phyloP scores from a whole-genome alignment of 2,888 invertebrate species.

The Osedax fenrisi region DNA sequence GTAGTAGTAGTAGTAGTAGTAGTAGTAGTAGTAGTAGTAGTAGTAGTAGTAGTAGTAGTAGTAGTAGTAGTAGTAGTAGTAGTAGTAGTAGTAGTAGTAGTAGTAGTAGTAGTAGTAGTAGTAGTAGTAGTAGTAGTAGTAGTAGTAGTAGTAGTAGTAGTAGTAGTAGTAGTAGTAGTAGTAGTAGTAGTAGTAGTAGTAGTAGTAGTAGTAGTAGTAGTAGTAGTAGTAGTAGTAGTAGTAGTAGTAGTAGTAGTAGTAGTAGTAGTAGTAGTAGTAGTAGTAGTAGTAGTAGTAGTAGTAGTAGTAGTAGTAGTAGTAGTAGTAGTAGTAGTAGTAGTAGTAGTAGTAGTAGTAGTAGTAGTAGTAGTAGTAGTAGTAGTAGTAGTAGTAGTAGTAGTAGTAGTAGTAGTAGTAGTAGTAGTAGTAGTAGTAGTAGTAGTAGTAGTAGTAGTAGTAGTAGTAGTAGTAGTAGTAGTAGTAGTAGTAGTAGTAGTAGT shows the following conservation, averaged over 20 bases:
- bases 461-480: background rate
- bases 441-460: background rate
- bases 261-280: background rate
- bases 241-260: background rate
- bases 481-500: background rate
- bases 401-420: background rate
- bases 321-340: background rate
- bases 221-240: background rate
- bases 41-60: background rate
- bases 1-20: background rate
- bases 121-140: background rate
- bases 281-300: background rate
- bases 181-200: background rate
- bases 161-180: background rate
- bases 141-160: background rate
- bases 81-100: background rate
- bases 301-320: background rate
- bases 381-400: background rate
- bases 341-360: background rate
- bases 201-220: background rate
- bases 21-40: background rate
- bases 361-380: background rate
- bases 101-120: background rate
- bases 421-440: background rate
- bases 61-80: background rate